Base-by-base conservation (phyloP, 1,140 invertebrate species). In the Micrasema longulum region DNA sequence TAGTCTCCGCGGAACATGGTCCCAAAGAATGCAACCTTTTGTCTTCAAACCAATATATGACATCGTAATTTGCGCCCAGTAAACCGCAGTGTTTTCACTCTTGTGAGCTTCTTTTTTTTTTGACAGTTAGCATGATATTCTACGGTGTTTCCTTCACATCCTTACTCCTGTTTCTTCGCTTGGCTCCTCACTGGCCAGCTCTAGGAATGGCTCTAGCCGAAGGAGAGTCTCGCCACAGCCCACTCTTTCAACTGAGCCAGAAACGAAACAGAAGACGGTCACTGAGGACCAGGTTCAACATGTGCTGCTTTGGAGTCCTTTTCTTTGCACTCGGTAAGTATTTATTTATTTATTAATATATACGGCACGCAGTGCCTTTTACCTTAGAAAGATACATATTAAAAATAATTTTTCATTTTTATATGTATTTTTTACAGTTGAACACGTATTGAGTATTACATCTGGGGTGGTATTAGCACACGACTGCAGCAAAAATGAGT, bases 121-220 rank as follows among this genome's bases (percentile, higher is more conserved):
- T 73, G 64, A 1, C 48, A 76, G 75, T 66, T 11, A 57, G 68
- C 18, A 14, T 66, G 14, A 70, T 73, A 14, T 76, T 76, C 55
- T 73, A 64, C 53, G 31, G 1, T 0, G 71, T 68, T 41, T 57
- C 75, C 11, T 23, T 57, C 2, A 12, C 66, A 4, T 69, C 66
- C 4, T 35, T 71, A 36, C 10, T 76, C 2, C 31, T 73, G 50
- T 76, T 76, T 36, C 43, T 76, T 11, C 67, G 75, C 1, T 53
- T 76, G 35, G 75, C 75, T 11, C 63, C 64, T 1, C 62, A 36
- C 1, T 76, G 75, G 75, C 71, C 71, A 3, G 38, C 45, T 35
- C 38, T 76, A 36, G 68, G 47, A 6, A 0, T 26, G 10, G 70
- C 70, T 38, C 65, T 76, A 11, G 22, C 70, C 10, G 26, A 50